phyloP scores from a whole-genome alignment of 2,888 invertebrate genomes.

The Orthonevra nobilis region DNA sequence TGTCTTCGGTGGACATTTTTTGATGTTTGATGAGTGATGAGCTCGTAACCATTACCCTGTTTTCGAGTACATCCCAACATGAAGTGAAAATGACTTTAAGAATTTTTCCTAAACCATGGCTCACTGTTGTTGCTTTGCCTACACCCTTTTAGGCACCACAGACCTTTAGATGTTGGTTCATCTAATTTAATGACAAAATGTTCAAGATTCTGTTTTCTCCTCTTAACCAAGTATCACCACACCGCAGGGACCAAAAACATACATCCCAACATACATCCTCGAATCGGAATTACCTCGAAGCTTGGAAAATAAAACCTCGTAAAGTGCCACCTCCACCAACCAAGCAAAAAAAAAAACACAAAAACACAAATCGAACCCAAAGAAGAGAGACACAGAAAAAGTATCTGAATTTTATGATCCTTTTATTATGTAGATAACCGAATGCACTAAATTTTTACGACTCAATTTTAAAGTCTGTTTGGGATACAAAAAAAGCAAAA shows the following conservation, averaged over 20 bases:
- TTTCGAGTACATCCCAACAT: no score
- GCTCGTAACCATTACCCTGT: no score
- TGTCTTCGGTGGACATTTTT: no score
- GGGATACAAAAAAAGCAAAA: no score
- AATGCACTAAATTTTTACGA: constrained; percentile 56
- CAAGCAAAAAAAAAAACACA: constrained; percentile 1
- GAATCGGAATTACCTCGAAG: constrained; percentile 27
- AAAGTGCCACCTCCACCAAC: constrained; percentile 35
- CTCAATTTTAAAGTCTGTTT: constrained; percentile 58
- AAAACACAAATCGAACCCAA: constrained; percentile 32
- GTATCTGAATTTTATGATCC: constrained; percentile 57
- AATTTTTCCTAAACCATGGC: neutral
- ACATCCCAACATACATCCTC: neutral
- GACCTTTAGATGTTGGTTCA: constrained; percentile 3
- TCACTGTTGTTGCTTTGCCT: neutral
- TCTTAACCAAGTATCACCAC: constrained; percentile 4
- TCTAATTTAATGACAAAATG: constrained; percentile 37
- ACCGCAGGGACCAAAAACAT: constrained; percentile 20
- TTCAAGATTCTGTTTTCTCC: constrained; percentile 15
- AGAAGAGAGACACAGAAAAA: constrained; percentile 8
- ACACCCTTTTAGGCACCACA: constrained; percentile 19
- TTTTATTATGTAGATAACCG: constrained; percentile 61
- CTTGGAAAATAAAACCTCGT: constrained; percentile 33
- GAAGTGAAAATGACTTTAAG: no score
- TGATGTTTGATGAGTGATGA: no score